Evolutionary conservation across 2,888 invertebrate genomes (phyloP).

Genomic region (Trichopria drosophilae): DNA sequence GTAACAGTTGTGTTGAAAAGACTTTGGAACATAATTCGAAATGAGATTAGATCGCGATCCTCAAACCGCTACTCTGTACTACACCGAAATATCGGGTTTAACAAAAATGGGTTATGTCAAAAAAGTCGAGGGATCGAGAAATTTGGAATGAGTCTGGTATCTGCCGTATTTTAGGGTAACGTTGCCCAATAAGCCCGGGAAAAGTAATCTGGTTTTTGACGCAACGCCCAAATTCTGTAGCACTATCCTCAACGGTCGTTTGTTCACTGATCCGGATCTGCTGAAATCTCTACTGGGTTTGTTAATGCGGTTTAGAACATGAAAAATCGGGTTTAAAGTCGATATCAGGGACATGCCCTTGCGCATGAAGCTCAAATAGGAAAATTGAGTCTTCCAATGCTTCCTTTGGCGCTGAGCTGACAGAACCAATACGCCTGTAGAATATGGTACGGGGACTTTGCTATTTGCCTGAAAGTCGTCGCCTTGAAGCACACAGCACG

Average conservation of each 20-base stretch:
- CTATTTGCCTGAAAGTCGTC: conserved; percentile 7
- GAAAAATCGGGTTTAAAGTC: background rate
- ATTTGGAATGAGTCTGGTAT: conserved; percentile 2
- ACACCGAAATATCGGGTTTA: background rate
- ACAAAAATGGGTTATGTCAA: background rate
- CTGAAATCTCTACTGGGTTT: conserved; percentile 3
- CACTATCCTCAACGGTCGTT: conserved; percentile 1
- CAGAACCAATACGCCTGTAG: too few relatives aligned
- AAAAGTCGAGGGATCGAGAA: background rate
- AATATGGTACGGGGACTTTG: too few relatives aligned
- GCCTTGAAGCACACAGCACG: conserved; percentile 6
- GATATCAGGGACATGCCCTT: conserved; percentile 5
- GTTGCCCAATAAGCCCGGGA: conserved; percentile 1
- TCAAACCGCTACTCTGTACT: too few relatives aligned
- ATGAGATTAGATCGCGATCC: too few relatives aligned
- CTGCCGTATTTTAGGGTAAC: conserved; percentile 3
- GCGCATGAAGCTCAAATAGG: background rate
- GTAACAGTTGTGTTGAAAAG: too few relatives aligned
- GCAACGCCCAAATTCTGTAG: conserved; percentile 1
- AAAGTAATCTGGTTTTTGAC: conserved; percentile 11
- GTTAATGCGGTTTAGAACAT: conserved; percentile 7
- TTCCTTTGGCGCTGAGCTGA: too few relatives aligned
- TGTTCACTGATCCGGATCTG: conserved; percentile 7
- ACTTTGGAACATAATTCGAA: too few relatives aligned
- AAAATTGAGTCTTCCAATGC: conserved; percentile 3